phyloP scores from a whole-genome alignment of 2,888 invertebrate genomes.

The Galeruca laticollis region DNA sequence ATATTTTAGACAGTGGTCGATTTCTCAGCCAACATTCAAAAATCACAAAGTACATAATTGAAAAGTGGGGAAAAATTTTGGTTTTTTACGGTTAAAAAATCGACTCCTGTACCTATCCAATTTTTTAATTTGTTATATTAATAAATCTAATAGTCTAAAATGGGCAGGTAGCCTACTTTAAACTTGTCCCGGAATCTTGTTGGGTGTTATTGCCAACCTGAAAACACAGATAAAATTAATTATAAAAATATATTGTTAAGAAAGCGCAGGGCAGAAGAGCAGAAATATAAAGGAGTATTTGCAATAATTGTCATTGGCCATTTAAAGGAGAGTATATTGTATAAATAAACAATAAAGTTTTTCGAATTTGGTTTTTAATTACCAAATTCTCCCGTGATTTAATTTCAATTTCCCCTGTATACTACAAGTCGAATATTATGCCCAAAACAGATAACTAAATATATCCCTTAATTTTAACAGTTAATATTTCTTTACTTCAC shows the following conservation, averaged over 20 bases:
- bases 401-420: too few species aligned
- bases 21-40: slow-evolving; percentile 46
- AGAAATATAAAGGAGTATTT: too few species aligned
- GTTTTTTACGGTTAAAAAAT: slow-evolving; percentile 42
- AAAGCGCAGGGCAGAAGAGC: too few species aligned
- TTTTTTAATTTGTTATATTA: slow-evolving; percentile 65
- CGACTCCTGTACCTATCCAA: slow-evolving; percentile 58
- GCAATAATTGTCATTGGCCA: too few species aligned
- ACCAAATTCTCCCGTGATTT: too few species aligned
- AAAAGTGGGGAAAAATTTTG: slow-evolving; percentile 34
- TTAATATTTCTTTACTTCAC: too few species aligned
- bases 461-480: too few species aligned
- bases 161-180: slow-evolving; percentile 62
- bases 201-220: slow-evolving; percentile 64
- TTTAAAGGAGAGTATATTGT: too few species aligned
- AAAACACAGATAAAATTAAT: slow-evolving; percentile 43
- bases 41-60: slow-evolving; percentile 45
- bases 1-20: slow-evolving; percentile 49
- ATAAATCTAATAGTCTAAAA: slow-evolving; percentile 64
- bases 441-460: too few species aligned
- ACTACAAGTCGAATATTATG: too few species aligned
- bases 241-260: not conserved
- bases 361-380: too few species aligned
- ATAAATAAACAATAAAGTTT: too few species aligned
- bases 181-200: slow-evolving; percentile 64